Percentiles rank a stretch among this genome's conserved stretches.
These are phyloP conservation scores for Misgurnus anguillicaudatus DNA, from an alignment of 2,113 vertebrate genomes.

Conservation along the genomic window DNA sequence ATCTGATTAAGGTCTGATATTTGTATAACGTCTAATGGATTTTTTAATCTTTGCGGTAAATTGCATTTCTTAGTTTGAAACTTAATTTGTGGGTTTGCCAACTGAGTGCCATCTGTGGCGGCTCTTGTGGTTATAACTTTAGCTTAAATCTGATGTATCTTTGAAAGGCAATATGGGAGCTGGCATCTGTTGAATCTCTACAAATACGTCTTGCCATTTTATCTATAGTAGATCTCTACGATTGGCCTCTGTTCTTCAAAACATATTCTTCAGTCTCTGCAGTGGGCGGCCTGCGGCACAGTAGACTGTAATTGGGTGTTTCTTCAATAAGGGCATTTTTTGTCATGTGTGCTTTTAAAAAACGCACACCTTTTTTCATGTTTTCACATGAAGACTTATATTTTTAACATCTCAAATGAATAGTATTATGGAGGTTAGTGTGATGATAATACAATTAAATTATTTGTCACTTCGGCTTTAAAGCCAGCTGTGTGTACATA, in stretches of 20 bases:
- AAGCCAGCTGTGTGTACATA: too few relatives aligned
- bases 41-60: constrained; percentile 16
- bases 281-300: background rate
- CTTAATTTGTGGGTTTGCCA: background rate
- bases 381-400: too few relatives aligned
- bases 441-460: too few relatives aligned
- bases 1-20: background rate
- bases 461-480: too few relatives aligned
- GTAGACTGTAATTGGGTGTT: background rate
- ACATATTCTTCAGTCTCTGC: background rate
- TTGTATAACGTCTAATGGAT: background rate
- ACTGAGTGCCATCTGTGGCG: constrained; percentile 15
- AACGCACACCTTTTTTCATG: too few relatives aligned
- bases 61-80: constrained; percentile 21
- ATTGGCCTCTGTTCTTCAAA: constrained; percentile 10
- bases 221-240: background rate
- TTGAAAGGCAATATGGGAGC: constrained; percentile 1
- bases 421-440: too few relatives aligned
- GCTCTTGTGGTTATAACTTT: constrained; percentile 23
- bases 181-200: constrained; percentile 25
- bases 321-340: background rate
- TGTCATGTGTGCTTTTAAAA: background rate
- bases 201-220: constrained; percentile 18
- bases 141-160: constrained; percentile 5
- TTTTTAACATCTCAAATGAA: too few relatives aligned